These are phyloP conservation scores for Ichneumoninae sp. DNA, from an alignment of 2,888 invertebrate genomes.

Conservation along the genomic window DNA sequence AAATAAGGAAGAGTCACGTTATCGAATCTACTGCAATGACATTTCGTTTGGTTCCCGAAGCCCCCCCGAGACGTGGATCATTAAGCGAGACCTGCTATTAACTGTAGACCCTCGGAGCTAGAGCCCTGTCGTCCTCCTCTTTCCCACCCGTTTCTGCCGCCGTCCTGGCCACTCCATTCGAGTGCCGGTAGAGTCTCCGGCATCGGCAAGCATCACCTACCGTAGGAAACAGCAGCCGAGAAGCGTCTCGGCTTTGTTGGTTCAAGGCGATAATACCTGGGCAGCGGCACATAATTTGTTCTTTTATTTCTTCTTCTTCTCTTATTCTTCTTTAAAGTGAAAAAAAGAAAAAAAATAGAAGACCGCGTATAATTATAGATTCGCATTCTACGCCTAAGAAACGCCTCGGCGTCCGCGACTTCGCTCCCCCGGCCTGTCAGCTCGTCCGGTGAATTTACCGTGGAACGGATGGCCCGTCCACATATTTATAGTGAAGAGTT, in stretches of 20 bases:
- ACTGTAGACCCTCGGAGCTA: slow-evolving; percentile 72
- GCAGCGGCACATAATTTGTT: slow-evolving; percentile 70
- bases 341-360: slow-evolving; percentile 63
- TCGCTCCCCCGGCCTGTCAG: slow-evolving; percentile 40
- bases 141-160: slow-evolving; percentile 49
- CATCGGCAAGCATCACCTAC: slow-evolving; percentile 30
- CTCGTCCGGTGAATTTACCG: slow-evolving; percentile 36
- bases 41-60: slow-evolving; percentile 78
- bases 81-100: slow-evolving; percentile 83
- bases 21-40: slow-evolving; percentile 82
- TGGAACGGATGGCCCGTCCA: slow-evolving; percentile 37
- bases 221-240: slow-evolving; percentile 44
- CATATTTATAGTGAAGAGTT: slow-evolving; percentile 50
- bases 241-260: slow-evolving; percentile 78
- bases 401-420: slow-evolving; percentile 70
- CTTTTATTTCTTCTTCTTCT: slow-evolving; percentile 40
- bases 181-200: slow-evolving; percentile 32
- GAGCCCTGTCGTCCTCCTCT: slow-evolving; percentile 35
- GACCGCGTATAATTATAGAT: slow-evolving; percentile 81
- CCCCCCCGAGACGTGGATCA: slow-evolving; percentile 75
- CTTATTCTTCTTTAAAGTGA: slow-evolving; percentile 58
- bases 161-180: slow-evolving; percentile 42
- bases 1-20: slow-evolving; percentile 69
- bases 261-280: slow-evolving; percentile 82
- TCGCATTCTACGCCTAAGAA: slow-evolving; percentile 76